Evolutionary conservation across 2,888 invertebrate species (phyloP), one percentile per base, ranked within the genome.

Genomic region (Candidula unifasciata): DNA sequence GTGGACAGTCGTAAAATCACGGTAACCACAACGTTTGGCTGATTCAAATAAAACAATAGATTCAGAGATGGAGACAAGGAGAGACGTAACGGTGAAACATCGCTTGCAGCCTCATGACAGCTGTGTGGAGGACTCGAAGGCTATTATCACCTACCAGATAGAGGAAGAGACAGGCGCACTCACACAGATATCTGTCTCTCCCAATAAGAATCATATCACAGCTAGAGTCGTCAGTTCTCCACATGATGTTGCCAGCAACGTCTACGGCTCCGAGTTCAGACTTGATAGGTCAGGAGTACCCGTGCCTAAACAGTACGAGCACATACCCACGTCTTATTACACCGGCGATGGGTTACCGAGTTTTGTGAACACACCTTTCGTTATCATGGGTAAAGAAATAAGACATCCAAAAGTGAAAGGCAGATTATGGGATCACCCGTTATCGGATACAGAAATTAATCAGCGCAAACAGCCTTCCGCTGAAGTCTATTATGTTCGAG

Each of bases 151-250:
- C 27, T 82, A 82, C 24, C 82, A 82, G 24, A 16, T 68, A 30
- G 83, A 83, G 10, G 35, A 83, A n/a, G 83, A 83, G 44, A 83
- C 83, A 1, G 83, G 83, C 2, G 37, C 52, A 6, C 57, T 83
- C 2, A 78, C 78, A 35, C 78, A 83, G 44, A 83, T 78, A 24
- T 54, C 78, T 1, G n/a, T 27, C 21, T 83, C 83, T 6, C 30
- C 69, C 24, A 83, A 77, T 33, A 60, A 78, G 33, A 83, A 83
- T 52, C 71, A 83, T 60, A 71, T 83, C n/a, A 83, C 69, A 2
- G 83, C 83, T n/a, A 76, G 71, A 21, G 69, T 57, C 24, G 77
- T 83, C 13, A 83, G 78, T 60, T 52, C 78, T 16, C 21, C 33
- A n/a, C 77, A 54, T 18, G 57, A 78, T 57, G 21, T 77, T 3